Evolutionary conservation across 1,140 invertebrate genomes (phyloP).

Genomic region (Pomacea maculata): DNA sequence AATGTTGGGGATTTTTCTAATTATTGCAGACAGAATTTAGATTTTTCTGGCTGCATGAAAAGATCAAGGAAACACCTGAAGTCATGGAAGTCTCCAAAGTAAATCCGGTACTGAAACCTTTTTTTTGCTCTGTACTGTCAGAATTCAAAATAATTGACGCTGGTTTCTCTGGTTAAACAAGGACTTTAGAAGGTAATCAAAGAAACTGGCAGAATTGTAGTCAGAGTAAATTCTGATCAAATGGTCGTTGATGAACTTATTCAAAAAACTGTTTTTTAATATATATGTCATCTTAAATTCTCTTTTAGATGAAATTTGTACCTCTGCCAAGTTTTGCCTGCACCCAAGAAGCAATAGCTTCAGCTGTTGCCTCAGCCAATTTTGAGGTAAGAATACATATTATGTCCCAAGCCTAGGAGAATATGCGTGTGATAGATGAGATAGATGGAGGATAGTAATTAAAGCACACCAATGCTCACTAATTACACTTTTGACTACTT

Average conservation of each 20-base stretch:
- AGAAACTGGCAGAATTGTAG: too few species aligned
- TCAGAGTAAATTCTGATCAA: too few species aligned
- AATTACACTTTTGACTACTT: too few species aligned
- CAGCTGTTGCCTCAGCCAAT: conserved; percentile 38
- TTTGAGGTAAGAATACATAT: conserved; percentile 39
- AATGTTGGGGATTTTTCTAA: neutral
- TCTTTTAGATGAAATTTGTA: conserved; percentile 57
- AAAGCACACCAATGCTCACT: too few species aligned
- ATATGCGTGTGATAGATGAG: too few species aligned
- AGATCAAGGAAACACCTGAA: conserved; percentile 71
- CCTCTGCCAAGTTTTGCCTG: conserved; percentile 52
- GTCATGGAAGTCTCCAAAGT: conserved; percentile 28
- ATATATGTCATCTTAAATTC: conserved; percentile 8
- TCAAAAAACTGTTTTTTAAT: too few species aligned
- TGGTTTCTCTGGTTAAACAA: too few species aligned
- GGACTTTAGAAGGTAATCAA: too few species aligned
- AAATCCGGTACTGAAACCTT: conserved; percentile 52
- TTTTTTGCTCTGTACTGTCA: neutral
- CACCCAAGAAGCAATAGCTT: conserved; percentile 42
- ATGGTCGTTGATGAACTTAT: too few species aligned
- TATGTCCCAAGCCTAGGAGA: too few species aligned
- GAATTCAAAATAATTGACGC: too few species aligned
- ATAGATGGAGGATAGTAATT: too few species aligned
- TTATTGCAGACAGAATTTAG: conserved; percentile 75
- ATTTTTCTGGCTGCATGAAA: conserved; percentile 78